phyloP scores from a whole-genome alignment of 2,797 vertebrate genomes.

The Austrolebias charrua region DNA sequence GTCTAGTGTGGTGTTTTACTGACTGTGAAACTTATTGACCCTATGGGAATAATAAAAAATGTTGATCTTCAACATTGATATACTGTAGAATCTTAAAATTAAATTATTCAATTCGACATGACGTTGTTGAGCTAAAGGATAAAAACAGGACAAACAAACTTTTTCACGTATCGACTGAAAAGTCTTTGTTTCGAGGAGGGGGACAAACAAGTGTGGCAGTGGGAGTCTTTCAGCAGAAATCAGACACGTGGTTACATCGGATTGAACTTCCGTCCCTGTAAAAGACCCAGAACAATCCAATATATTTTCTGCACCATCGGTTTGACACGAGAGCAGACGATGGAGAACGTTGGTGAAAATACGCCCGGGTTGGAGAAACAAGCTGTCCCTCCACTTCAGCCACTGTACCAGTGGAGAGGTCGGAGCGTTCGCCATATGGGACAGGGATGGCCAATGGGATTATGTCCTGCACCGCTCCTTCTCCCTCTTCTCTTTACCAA shows the following conservation, averaged over 20 bases:
- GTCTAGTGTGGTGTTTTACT: no score
- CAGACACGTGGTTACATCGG: neutral
- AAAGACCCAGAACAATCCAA: conserved; percentile 16
- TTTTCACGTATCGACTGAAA: no score
- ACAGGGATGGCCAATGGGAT: conserved; percentile 80
- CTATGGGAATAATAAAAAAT: no score
- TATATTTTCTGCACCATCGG: conserved; percentile 47
- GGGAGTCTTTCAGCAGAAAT: neutral
- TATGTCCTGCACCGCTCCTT: conserved; percentile 71
- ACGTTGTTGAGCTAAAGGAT: no score
- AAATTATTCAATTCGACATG: no score
- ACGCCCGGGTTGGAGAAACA: conserved; percentile 67
- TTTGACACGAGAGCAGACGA: conserved; percentile 48
- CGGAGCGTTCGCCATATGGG: conserved; percentile 79
- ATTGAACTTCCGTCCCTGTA: conserved; percentile 11
- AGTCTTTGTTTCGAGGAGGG: no score
- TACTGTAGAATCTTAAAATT: no score
- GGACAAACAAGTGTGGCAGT: no score
- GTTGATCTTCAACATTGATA: no score
- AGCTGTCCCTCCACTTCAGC: conserved; percentile 73
- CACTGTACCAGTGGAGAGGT: conserved; percentile 76
- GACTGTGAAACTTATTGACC: no score
- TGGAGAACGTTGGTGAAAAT: conserved; percentile 43
- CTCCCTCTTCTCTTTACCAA: conserved; percentile 68
- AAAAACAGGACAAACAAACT: no score